Conservation (phyloP, 2,888 invertebrate genomes). For the Drosophila peninsularis region DNA sequence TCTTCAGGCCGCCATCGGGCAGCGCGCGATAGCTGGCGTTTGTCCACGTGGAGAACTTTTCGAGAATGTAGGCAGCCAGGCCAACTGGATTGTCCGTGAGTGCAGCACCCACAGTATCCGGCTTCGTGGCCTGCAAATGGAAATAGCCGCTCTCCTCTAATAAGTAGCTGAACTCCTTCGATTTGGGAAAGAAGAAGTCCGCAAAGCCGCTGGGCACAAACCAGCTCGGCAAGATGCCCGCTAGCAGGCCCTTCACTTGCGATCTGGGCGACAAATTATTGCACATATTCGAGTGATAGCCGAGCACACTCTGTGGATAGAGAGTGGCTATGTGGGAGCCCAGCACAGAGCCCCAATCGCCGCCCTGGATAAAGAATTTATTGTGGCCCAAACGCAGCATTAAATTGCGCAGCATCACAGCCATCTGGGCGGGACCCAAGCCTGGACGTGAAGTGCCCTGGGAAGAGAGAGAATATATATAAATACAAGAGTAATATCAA, state of each 20-base stretch:
- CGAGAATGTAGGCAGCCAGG: constrained; percentile 94
- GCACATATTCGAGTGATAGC: constrained; percentile 88
- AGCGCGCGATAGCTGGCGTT: constrained; percentile 86
- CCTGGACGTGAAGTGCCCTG: constrained; percentile 84
- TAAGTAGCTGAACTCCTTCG: constrained; percentile 62
- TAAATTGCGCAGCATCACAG: constrained; percentile 87
- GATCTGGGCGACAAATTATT: constrained; percentile 76
- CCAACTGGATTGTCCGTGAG: constrained; percentile 88
- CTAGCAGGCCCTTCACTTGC: constrained; percentile 84
- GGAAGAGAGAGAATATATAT: constrained; percentile 1
- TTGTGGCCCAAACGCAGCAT: constrained; percentile 89
- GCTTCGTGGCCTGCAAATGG: constrained; percentile 94
- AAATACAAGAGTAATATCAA: neutral
- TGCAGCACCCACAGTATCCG: constrained; percentile 90
- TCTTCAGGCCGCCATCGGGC: constrained; percentile 88
- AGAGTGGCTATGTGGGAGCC: constrained; percentile 87
- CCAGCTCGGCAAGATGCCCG: constrained; percentile 86
- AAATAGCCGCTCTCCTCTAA: constrained; percentile 87
- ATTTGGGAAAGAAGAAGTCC: constrained; percentile 85
- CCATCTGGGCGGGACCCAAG: constrained; percentile 85
- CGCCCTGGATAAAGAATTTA: constrained; percentile 90
- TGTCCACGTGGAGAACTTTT: constrained; percentile 92
- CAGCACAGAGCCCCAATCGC: constrained; percentile 92
- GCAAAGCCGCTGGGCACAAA: constrained; percentile 86
- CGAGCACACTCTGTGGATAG: constrained; percentile 87